A percentile compares a stretch with the other conserved stretches of the same genome.
Evolutionary conservation across 2,113 vertebrate genomes (phyloP).

Genomic region (Aegypius monachus): DNA sequence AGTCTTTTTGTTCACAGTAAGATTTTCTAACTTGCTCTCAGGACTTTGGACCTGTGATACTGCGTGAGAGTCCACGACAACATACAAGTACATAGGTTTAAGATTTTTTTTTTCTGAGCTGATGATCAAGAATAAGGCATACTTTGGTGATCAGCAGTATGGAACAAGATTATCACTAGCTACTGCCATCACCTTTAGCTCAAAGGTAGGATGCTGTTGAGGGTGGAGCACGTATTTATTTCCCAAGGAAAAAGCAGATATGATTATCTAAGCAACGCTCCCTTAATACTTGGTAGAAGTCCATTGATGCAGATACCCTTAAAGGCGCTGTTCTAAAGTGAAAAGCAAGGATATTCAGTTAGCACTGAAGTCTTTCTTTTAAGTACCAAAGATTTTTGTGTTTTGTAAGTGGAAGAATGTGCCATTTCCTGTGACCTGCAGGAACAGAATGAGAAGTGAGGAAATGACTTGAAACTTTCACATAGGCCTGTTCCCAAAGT

Average conservation of each 20-base stretch:
- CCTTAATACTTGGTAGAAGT: neutral
- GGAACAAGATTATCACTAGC: neutral
- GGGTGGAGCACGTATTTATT: neutral
- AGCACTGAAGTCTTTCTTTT: neutral
- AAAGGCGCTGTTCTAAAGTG: neutral
- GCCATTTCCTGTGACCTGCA: neutral
- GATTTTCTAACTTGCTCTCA: neutral
- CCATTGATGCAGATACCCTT: neutral
- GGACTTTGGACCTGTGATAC: neutral
- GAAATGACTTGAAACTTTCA: neutral
- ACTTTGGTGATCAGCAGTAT: neutral
- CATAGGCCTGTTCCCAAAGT: neutral
- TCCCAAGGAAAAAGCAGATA: neutral
- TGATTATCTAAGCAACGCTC: neutral
- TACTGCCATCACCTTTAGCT: neutral
- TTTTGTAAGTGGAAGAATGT: neutral
- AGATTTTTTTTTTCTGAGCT: neutral
- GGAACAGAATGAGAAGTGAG: neutral
- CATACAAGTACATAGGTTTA: neutral
- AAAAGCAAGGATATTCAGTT: neutral
- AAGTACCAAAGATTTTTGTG: neutral
- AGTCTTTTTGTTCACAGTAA: neutral
- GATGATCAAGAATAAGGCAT: neutral
- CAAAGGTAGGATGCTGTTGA: neutral
- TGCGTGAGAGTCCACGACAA: neutral